phyloP scores from a whole-genome alignment of 2,888 invertebrate species.

The Clunio marinus region DNA sequence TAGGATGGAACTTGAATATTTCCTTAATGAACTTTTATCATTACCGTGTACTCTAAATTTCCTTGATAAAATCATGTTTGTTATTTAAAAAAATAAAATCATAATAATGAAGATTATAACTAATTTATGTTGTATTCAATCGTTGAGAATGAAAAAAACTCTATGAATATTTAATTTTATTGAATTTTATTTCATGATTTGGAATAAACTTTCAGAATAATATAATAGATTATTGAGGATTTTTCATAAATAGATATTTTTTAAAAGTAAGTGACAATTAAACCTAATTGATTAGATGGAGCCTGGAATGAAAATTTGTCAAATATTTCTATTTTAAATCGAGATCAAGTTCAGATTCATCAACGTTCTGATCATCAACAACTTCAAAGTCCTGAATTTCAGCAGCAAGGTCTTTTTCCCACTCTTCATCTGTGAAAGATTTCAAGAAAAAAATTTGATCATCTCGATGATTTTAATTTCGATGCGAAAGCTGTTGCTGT shows the following conservation, averaged over 20 bases:
- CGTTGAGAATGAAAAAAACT: no score
- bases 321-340: conserved; percentile 31
- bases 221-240: no score
- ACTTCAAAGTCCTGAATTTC: conserved; percentile 94
- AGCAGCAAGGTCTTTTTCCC: conserved; percentile 93
- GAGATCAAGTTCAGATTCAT: conserved; percentile 44
- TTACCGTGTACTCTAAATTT: conserved; percentile 64
- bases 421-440: conserved; percentile 56
- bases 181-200: no score
- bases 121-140: no score
- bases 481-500: conserved; percentile 22
- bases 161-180: no score
- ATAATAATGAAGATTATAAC: no score
- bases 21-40: conserved; percentile 79
- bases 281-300: no score
- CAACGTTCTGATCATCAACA: conserved; percentile 59
- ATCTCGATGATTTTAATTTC: conserved; percentile 1
- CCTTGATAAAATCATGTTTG: no score
- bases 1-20: conserved; percentile 79
- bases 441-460: not conserved
- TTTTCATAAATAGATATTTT: no score
- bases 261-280: no score
- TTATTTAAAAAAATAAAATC: no score
- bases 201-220: no score
- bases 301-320: not conserved